Percentiles rank a stretch among this genome's conserved stretches.
Evolutionary conservation across 2,113 vertebrate genomes (phyloP).

Genomic region (Poecile atricapillus): DNA sequence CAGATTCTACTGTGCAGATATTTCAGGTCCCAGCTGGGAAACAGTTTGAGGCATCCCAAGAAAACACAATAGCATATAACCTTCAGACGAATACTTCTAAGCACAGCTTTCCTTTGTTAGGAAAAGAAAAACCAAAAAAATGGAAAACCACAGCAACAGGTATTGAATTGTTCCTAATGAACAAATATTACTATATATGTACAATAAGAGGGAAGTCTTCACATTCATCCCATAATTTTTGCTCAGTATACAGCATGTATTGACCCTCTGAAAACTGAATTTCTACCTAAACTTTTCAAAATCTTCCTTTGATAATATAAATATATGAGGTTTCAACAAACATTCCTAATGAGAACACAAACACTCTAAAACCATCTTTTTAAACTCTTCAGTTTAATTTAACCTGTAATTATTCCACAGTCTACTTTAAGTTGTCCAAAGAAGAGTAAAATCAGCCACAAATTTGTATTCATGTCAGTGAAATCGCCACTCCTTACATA

Average conservation of each 20-base stretch:
- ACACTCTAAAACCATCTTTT: background rate
- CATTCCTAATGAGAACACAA: background rate
- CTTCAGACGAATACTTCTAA: background rate
- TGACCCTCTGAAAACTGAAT: background rate
- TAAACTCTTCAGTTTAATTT: background rate
- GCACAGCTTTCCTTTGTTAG: background rate
- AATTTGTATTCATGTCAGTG: background rate
- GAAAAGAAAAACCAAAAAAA: background rate
- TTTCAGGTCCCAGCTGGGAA: background rate
- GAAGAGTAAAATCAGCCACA: background rate
- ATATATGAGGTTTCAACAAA: background rate
- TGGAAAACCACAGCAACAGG: background rate
- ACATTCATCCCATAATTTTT: background rate
- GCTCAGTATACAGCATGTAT: background rate
- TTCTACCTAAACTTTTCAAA: background rate
- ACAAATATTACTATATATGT: background rate
- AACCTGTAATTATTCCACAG: background rate
- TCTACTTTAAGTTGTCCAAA: background rate
- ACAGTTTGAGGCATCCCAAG: background rate
- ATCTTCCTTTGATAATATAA: background rate
- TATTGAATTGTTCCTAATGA: background rate
- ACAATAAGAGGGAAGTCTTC: background rate
- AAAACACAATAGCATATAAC: rapidly evolving
- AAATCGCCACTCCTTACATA: background rate
- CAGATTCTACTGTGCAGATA: background rate